Percentiles rank a stretch among this genome's conserved stretches.
phyloP scores from a whole-genome alignment of 2,888 invertebrate species.

The Andricus quercusramuli region DNA sequence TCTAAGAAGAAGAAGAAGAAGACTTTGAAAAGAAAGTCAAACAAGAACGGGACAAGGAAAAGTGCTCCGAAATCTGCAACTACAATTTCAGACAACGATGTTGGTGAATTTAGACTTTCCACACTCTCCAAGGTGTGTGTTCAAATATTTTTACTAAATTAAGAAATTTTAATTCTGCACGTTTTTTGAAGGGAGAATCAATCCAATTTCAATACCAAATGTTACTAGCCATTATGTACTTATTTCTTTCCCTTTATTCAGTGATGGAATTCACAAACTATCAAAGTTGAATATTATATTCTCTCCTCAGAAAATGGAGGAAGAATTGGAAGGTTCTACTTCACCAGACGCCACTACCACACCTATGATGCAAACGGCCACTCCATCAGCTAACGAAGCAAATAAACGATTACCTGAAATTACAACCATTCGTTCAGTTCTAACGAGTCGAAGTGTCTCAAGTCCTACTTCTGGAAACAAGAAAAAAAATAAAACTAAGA shows the following conservation, averaged over 20 bases:
- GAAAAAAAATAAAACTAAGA: constrained; percentile 62
- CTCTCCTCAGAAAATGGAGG: constrained; percentile 1
- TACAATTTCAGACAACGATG: constrained; percentile 12
- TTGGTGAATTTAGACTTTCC: background rate
- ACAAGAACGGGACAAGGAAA: constrained; percentile 46
- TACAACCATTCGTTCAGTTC: constrained; percentile 41
- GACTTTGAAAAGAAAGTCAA: constrained; percentile 54
- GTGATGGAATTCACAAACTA: too few species aligned
- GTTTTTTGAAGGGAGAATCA: background rate
- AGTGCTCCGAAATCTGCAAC: constrained; percentile 41
- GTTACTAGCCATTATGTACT: background rate
- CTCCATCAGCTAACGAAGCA: background rate
- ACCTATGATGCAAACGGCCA: background rate
- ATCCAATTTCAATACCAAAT: background rate
- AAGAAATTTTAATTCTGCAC: too few species aligned
- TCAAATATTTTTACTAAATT: too few species aligned
- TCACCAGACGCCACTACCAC: constrained; percentile 9
- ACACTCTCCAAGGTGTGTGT: constrained; percentile 6
- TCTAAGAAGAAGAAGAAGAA: constrained; percentile 67
- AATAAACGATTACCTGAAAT: constrained; percentile 44
- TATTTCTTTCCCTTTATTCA: background rate
- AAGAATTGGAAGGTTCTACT: background rate
- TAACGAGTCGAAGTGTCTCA: constrained; percentile 38
- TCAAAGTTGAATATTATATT: background rate
- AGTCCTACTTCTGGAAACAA: constrained; percentile 44